Evolutionary conservation across 1,140 invertebrate genomes (phyloP), one percentile per base, ranked within the genome.

Genomic region (Drosophila repletoides): DNA sequence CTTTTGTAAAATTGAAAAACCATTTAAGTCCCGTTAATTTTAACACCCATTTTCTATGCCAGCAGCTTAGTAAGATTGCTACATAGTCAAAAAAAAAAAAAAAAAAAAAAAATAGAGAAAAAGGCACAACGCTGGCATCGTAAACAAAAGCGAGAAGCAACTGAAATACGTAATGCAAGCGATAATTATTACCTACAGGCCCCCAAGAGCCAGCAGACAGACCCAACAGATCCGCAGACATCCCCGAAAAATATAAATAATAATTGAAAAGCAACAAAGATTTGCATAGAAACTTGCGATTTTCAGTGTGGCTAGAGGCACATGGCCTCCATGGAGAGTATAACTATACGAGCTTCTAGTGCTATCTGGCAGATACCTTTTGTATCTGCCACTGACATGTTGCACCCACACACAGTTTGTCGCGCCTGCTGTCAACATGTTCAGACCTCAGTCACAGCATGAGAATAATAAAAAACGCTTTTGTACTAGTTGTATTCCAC

Each of bases 231-330:
- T 60, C 29, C 29, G 12, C 46, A 64, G 48, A 52, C 58, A 60
- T 43, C 49, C 29, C 34, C 22, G 15, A 28, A 31, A 41, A 55
- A 70, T 52, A 41, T 70, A 64, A 69, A 60, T 74, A 76, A 75
- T 80, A 72, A 80, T 81, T 83, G 72, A 83, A 81, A 80, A 81
- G 76, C 75, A 52, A 56, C 84, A 63, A 71, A 84, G 79, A 84
- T 84, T 84, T 84, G 79, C 79, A 84, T 84, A 86, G 79, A 84
- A 84, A 84, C 79, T 80, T 84, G 79, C 79, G 79, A 84, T 86
- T 86, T 84, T 79, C 58, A 71, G 56, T 60, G 58, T 65, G 58
- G 59, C 76, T 58, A n/a, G 40, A 28, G 64, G 75, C 56, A 38
- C 63, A 64, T 65, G 77, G 67, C 65, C 59, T 80, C 75, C 29